phyloP scores from a whole-genome alignment of 2,888 invertebrate species.

The Drosophila mettleri region DNA sequence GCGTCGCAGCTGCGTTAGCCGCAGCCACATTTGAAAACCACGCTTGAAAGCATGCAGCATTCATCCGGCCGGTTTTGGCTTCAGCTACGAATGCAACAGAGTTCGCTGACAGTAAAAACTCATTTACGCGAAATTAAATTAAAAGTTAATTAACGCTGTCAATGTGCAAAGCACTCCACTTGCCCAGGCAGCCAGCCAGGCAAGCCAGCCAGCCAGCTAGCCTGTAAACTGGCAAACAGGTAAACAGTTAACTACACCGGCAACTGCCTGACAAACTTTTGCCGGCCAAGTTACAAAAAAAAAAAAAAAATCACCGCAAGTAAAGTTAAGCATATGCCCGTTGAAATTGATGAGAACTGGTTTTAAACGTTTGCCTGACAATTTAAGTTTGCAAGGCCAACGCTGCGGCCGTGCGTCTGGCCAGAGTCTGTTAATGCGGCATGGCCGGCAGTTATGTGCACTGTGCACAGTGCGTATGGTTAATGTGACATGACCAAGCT shows the following conservation, averaged over 20 bases:
- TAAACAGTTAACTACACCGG: conserved; percentile 50
- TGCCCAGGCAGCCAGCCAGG: conserved; percentile 9
- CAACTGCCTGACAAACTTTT: conserved; percentile 68
- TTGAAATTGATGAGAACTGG: conserved; percentile 77
- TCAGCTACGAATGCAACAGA: conserved; percentile 66
- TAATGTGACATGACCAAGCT: conserved; percentile 73
- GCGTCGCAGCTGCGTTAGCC: background rate
- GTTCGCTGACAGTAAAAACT: conserved; percentile 82
- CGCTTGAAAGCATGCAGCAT: conserved; percentile 72
- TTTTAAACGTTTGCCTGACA: conserved; percentile 75
- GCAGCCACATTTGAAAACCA: conserved; percentile 77
- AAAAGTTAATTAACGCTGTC: conserved; percentile 82
- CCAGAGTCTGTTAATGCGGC: conserved; percentile 41
- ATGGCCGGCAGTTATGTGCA: conserved; percentile 63
- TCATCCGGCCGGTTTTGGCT: conserved; percentile 32
- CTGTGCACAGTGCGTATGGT: conserved; percentile 73
- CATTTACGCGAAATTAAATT: conserved; percentile 83
- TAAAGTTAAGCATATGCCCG: conserved; percentile 80
- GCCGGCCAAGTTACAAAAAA: conserved; percentile 71
- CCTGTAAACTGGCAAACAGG: conserved; percentile 7
- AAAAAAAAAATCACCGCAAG: conserved; percentile 79
- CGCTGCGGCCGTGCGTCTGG: conserved; percentile 11
- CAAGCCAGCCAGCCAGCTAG: background rate
- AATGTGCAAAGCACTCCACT: conserved; percentile 82
- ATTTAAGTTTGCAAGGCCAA: conserved; percentile 64